These are phyloP conservation scores for Pegea sp. DNA, from an alignment of 23 tunicate species.

Conservation along the genomic window DNA sequence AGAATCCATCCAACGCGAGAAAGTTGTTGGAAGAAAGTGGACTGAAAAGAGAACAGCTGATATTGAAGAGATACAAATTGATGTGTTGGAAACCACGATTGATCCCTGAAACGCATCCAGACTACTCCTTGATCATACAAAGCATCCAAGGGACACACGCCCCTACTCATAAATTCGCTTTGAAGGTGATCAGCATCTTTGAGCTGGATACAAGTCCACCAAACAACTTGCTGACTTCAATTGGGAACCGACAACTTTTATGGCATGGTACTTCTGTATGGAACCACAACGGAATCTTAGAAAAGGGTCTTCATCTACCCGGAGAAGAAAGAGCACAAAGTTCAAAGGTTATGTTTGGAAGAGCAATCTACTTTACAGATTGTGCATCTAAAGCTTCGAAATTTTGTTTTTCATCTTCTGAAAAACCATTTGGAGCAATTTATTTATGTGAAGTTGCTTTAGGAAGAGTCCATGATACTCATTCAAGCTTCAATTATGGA, in stretches of 20 bases:
- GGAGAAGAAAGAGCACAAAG: slow-evolving; percentile 76
- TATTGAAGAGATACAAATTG: slow-evolving; percentile 15
- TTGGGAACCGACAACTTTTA: slow-evolving; percentile 28
- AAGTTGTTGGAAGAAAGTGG: slow-evolving; percentile 46
- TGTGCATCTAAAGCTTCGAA: slow-evolving; percentile 74
- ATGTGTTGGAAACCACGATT: too few species aligned
- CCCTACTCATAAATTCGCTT: slow-evolving; percentile 47
- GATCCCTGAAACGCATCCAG: slow-evolving; percentile 27
- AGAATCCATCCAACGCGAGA: too few species aligned
- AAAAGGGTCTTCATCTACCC: slow-evolving; percentile 48
- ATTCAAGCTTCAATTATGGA: too few species aligned
- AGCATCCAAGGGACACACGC: slow-evolving; percentile 41
- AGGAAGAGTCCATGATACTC: too few species aligned
- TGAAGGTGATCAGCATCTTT: too few species aligned
- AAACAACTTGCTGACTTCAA: neutral
- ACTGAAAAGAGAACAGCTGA: slow-evolving; percentile 9
- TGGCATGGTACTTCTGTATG: slow-evolving; percentile 82
- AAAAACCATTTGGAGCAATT: slow-evolving; percentile 50
- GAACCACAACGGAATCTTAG: slow-evolving; percentile 64
- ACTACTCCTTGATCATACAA: slow-evolving; percentile 21
- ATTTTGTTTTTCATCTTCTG: slow-evolving; percentile 29
- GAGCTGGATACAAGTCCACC: slow-evolving; percentile 9
- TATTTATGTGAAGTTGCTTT: slow-evolving; percentile 61
- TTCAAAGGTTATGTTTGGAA: slow-evolving; percentile 72
- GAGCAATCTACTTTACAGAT: slow-evolving; percentile 73